These are phyloP conservation scores for Drosophila insularis DNA, from an alignment of 1,140 invertebrate species.

Conservation along the genomic window DNA sequence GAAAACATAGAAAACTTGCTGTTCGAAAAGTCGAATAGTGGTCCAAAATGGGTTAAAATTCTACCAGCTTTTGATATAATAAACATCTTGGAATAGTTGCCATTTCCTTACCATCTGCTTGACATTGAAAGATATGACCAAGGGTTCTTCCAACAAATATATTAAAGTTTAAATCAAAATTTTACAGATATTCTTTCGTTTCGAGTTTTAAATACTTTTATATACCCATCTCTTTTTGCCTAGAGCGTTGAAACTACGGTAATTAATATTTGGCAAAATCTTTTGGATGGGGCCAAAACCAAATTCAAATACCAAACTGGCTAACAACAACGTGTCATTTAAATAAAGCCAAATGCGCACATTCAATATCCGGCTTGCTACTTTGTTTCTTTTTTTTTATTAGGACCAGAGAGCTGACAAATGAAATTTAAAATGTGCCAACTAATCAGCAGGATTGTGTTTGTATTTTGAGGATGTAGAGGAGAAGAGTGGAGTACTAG, in stretches of 20 bases:
- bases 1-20: too few species aligned
- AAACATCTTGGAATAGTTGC: too few species aligned
- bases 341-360: slow-evolving; percentile 1
- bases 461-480: background rate
- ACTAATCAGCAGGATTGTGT: slow-evolving; percentile 30
- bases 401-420: slow-evolving; percentile 18
- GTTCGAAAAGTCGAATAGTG: too few species aligned
- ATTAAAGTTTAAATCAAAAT: too few species aligned
- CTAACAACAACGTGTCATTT: slow-evolving; percentile 3
- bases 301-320: background rate
- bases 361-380: slow-evolving; percentile 39
- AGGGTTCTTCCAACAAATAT: too few species aligned
- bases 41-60: too few species aligned
- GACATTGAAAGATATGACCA: too few species aligned
- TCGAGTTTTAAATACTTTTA: background rate
- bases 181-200: too few species aligned
- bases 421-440: slow-evolving; percentile 53
- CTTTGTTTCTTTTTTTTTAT: background rate
- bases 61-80: too few species aligned
- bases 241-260: background rate
- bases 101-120: too few species aligned
- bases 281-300: background rate
- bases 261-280: background rate
- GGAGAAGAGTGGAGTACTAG: background rate
- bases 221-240: background rate